phyloP scores from a whole-genome alignment of 2,888 invertebrate species.

The Pammene fasciana region DNA sequence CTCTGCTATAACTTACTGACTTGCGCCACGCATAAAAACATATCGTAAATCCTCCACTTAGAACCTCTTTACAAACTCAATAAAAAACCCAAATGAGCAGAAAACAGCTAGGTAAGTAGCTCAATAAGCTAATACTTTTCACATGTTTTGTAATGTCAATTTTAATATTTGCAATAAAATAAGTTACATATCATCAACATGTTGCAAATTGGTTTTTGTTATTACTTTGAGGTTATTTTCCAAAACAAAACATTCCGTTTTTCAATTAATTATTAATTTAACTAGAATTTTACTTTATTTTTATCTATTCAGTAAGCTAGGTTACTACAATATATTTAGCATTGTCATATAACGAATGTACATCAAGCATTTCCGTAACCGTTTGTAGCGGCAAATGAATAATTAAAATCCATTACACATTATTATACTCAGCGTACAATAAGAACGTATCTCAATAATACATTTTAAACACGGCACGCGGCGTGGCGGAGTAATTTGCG shows the following conservation, averaged over 20 bases:
- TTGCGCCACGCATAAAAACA: conserved; percentile 70
- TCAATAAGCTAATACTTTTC: too few relatives aligned
- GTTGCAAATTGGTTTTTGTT: too few relatives aligned
- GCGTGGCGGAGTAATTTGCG: conserved; percentile 79
- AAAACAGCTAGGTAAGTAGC: background rate
- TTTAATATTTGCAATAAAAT: too few relatives aligned
- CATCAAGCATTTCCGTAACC: conserved; percentile 22
- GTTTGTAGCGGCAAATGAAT: conserved; percentile 46
- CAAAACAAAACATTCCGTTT: too few relatives aligned
- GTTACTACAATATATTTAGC: background rate
- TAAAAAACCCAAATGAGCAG: background rate
- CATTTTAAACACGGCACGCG: conserved; percentile 78
- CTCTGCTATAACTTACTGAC: conserved; percentile 72
- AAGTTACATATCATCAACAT: too few relatives aligned
- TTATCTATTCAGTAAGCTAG: too few relatives aligned
- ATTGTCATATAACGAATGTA: background rate
- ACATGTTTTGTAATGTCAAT: too few relatives aligned
- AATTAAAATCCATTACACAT: conserved; percentile 67
- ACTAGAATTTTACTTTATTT: too few relatives aligned
- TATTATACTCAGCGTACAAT: conserved; percentile 54
- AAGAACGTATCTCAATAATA: conserved; percentile 71
- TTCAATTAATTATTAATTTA: too few relatives aligned
- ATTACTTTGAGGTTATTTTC: too few relatives aligned
- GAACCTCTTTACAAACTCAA: conserved; percentile 3
- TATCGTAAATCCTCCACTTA: conserved; percentile 52